phyloP scores from a whole-genome alignment of 2,797 vertebrate species.

The Tapirus indicus region DNA sequence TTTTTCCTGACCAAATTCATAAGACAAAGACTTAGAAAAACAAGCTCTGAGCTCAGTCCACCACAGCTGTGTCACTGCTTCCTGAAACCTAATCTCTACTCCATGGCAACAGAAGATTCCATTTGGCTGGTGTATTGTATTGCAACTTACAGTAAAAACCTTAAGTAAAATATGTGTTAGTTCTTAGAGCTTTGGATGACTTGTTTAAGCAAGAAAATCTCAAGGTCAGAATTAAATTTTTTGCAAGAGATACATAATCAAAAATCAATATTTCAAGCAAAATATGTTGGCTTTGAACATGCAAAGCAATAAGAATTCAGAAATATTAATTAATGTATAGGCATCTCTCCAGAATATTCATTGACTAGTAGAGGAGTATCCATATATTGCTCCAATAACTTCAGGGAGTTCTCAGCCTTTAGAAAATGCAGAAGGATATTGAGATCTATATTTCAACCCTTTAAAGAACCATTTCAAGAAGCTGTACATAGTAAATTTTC shows the following conservation, averaged over 20 bases:
- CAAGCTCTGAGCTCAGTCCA: slow-evolving; percentile 20
- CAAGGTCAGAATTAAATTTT: slow-evolving; percentile 67
- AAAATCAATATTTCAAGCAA: slow-evolving; percentile 62
- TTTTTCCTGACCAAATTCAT: slow-evolving; percentile 66
- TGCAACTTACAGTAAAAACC: slow-evolving; percentile 44
- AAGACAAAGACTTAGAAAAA: slow-evolving; percentile 68
- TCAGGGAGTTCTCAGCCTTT: neutral
- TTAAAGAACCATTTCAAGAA: slow-evolving; percentile 1
- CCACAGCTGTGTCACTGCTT: neutral
- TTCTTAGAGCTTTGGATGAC: slow-evolving; percentile 16
- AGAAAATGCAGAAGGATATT: neutral
- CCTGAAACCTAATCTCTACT: slow-evolving; percentile 28
- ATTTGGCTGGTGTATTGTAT: slow-evolving; percentile 59
- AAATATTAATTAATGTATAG: slow-evolving; percentile 53
- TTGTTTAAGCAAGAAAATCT: slow-evolving; percentile 66
- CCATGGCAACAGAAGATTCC: neutral
- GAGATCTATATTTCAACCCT: neutral
- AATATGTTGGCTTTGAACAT: slow-evolving; percentile 32
- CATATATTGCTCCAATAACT: slow-evolving; percentile 41
- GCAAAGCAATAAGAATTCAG: slow-evolving; percentile 54
- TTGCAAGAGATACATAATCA: slow-evolving; percentile 17
- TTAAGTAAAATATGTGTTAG: slow-evolving; percentile 6
- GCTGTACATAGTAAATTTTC: neutral
- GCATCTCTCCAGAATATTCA: neutral
- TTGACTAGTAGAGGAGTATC: neutral